phyloP scores from a whole-genome alignment of 1,140 invertebrate genomes.

The Eupristina koningsbergeri region DNA sequence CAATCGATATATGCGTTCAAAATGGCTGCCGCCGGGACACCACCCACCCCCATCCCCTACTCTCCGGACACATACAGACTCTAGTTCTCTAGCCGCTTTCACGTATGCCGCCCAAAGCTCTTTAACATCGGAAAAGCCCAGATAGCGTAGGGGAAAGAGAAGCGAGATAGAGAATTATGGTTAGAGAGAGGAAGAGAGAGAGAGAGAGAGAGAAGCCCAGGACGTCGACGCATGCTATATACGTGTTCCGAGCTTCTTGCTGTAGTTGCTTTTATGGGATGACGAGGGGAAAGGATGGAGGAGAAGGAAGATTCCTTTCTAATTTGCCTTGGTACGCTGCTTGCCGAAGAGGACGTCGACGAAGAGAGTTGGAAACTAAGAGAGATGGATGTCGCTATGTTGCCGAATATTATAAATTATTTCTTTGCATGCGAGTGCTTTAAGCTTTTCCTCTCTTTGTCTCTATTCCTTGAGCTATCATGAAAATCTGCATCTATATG shows the following conservation, averaged over 20 bases:
- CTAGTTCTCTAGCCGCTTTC: conserved; percentile 62
- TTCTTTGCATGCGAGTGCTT: conserved; percentile 7
- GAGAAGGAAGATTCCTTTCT: conserved; percentile 42
- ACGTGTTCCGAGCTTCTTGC: conserved; percentile 36
- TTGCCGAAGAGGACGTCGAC: background rate
- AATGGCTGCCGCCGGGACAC: conserved; percentile 74
- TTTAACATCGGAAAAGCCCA: conserved; percentile 67
- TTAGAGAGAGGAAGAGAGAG: too few relatives aligned
- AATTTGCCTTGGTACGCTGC: conserved; percentile 32
- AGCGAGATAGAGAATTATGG: conserved; percentile 28
- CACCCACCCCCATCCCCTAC: conserved; percentile 67
- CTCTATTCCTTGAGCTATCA: background rate
- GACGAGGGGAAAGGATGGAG: background rate
- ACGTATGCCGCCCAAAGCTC: conserved; percentile 72
- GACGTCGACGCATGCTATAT: conserved; percentile 20
- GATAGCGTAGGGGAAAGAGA: conserved; percentile 45
- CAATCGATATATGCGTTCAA: conserved; percentile 76
- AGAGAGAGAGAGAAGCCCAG: conserved; percentile 19
- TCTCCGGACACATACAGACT: conserved; percentile 57
- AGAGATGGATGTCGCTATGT: conserved; percentile 16
- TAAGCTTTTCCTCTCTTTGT: background rate
- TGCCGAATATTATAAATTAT: conserved; percentile 47
- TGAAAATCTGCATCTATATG: conserved; percentile 7
- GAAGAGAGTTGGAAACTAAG: background rate
- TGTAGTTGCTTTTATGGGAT: conserved; percentile 36